Conservation (phyloP, 2,113 vertebrate species). For the Vicugna pacos region DNA sequence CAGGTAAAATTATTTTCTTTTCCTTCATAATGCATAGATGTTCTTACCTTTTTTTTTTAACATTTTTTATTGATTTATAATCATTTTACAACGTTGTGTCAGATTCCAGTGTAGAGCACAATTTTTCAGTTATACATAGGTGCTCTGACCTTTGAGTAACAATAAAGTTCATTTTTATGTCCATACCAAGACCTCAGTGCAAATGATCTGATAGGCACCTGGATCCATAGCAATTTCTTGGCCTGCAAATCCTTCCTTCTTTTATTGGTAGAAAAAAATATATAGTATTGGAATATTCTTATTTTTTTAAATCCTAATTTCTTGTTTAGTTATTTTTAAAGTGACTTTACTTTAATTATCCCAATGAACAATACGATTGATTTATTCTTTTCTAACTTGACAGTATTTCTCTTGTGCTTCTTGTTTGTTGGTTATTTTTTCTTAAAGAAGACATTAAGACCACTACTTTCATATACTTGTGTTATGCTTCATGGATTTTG, state of each 20-base stretch:
- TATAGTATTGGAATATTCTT: background rate
- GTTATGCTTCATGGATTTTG: conserved; percentile 82
- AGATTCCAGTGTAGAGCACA: no score
- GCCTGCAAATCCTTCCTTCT: conserved; percentile 69
- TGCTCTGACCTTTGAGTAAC: background rate
- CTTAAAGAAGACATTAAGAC: conserved; percentile 38
- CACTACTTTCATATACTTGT: conserved; percentile 59
- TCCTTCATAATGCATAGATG: background rate
- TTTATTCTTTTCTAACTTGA: conserved; percentile 60
- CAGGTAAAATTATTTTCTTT: background rate
- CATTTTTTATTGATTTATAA: no score
- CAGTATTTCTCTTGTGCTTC: conserved; percentile 42
- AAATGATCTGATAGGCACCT: conserved; percentile 54
- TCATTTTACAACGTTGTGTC: no score
- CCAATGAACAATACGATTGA: conserved; percentile 66
- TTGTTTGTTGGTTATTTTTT: conserved; percentile 48
- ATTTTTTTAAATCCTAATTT: conserved; percentile 19
- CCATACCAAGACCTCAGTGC: conserved; percentile 55
- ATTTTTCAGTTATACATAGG: no score
- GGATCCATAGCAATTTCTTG: conserved; percentile 41
- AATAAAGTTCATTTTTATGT: conserved; percentile 47
- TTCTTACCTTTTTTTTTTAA: background rate
- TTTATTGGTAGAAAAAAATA: conserved; percentile 70
- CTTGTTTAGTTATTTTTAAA: conserved; percentile 62
- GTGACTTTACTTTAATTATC: conserved; percentile 67